These are phyloP conservation scores for Smithornis capensis DNA, from an alignment of 2,113 vertebrate genomes.

Conservation along the genomic window DNA sequence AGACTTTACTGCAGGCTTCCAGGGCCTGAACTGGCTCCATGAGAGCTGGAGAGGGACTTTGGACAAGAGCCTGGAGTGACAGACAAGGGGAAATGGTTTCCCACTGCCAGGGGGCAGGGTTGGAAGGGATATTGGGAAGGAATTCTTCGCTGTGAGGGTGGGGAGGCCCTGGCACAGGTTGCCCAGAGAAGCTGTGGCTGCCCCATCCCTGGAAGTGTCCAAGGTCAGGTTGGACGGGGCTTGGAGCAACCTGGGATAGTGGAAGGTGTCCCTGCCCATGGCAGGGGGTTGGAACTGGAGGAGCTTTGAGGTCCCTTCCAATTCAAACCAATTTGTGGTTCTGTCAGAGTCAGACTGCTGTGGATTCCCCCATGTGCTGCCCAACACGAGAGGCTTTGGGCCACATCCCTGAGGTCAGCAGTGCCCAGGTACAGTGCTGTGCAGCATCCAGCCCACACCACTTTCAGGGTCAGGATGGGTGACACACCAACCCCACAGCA, in stretches of 20 bases:
- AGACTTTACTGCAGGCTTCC: not conserved
- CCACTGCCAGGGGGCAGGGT: not conserved
- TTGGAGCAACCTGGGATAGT: fast-evolving
- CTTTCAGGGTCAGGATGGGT: not conserved
- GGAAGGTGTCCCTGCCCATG: not conserved
- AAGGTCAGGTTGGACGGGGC: fast-evolving
- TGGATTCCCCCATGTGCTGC: not conserved
- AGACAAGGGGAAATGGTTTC: not conserved
- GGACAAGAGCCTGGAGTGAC: not conserved
- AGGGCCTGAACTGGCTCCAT: not conserved
- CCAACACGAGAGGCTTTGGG: not conserved
- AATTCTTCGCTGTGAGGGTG: not conserved
- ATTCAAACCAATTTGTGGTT: not conserved
- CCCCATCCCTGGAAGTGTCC: not conserved
- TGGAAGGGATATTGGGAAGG: not conserved
- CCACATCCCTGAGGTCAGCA: not conserved
- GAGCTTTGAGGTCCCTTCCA: not conserved
- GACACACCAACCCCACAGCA: not conserved
- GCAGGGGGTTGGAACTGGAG: not conserved
- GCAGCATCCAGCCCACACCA: fast-evolving
- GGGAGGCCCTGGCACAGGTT: not conserved
- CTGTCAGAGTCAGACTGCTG: not conserved
- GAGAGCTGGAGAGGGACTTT: not conserved
- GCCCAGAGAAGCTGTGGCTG: not conserved
- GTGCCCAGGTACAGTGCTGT: not conserved